Percentiles rank a stretch among this genome's conserved stretches.
Conservation (phyloP, 2,113 vertebrate species). For the Litocranius walleri region DNA sequence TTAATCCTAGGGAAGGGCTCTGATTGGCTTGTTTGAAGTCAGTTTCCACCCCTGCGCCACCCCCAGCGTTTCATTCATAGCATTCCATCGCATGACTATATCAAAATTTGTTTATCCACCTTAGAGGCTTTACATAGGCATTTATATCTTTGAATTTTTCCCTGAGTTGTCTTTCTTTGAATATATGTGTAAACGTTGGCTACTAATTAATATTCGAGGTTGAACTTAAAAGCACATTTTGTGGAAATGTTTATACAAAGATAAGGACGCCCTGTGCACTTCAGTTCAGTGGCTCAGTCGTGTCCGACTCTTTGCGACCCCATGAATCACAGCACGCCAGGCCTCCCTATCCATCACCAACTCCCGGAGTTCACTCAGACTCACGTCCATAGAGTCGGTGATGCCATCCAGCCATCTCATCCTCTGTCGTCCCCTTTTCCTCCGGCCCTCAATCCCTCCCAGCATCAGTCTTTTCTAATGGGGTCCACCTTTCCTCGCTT, state of each 20-base stretch:
- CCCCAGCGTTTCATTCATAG: not conserved
- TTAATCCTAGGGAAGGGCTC: not conserved
- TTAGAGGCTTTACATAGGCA: not conserved
- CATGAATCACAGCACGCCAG: no score
- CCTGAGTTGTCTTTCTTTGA: not conserved
- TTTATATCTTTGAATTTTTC: slow-evolving; percentile 9
- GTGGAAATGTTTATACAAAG: not conserved
- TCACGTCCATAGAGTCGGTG: no score
- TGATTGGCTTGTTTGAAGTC: not conserved
- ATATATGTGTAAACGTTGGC: not conserved
- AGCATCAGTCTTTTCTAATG: no score
- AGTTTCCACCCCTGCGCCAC: not conserved
- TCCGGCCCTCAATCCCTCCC: no score
- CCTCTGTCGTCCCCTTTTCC: no score
- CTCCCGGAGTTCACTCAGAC: no score
- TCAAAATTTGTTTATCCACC: not conserved
- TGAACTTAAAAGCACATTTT: not conserved
- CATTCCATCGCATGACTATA: not conserved
- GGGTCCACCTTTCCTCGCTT: fast-evolving
- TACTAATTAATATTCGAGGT: not conserved
- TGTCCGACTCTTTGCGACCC: no score
- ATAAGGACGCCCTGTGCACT: no score
- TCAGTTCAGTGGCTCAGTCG: no score
- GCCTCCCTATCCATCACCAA: no score
- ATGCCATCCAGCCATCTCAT: no score